Evolutionary conservation across 2,888 invertebrate genomes (phyloP).

Genomic region (Proisotoma minuta): DNA sequence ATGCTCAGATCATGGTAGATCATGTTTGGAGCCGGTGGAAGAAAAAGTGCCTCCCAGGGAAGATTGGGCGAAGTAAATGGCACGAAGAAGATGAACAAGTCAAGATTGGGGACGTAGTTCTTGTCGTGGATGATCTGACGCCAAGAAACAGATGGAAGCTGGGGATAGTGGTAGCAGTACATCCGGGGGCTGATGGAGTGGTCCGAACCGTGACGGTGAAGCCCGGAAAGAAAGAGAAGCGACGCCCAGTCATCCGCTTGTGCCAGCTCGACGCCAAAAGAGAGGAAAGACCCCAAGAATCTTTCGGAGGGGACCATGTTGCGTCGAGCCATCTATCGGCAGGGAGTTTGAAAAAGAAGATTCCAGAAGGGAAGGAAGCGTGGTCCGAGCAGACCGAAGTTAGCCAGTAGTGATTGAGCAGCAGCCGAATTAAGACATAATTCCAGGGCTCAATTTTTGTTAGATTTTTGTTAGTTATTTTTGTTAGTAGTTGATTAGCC

Average conservation of each 20-base stretch:
- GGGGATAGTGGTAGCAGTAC: slow-evolving; percentile 5
- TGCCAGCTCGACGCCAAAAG: not conserved
- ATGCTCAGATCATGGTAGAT: slow-evolving; percentile 43
- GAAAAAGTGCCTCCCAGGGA: slow-evolving; percentile 39
- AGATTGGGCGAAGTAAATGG: slow-evolving; percentile 41
- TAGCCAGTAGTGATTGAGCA: too few species aligned
- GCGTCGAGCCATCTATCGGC: too few species aligned
- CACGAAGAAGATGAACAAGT: not conserved
- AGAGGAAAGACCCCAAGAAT: too few species aligned
- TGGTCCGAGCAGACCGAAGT: too few species aligned
- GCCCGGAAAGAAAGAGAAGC: not conserved
- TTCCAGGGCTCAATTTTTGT: too few species aligned
- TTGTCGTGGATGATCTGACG: slow-evolving; percentile 10
- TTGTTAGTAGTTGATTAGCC: too few species aligned
- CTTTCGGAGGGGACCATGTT: too few species aligned
- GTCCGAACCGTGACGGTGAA: slow-evolving; percentile 16
- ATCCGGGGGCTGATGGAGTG: slow-evolving; percentile 14
- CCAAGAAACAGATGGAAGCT: slow-evolving; percentile 21
- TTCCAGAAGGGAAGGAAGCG: too few species aligned
- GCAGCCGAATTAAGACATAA: too few species aligned
- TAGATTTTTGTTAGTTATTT: too few species aligned
- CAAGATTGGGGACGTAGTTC: slow-evolving; percentile 16
- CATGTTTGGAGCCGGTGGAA: slow-evolving; percentile 44
- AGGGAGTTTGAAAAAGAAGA: too few species aligned
- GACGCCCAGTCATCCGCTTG: not conserved